Conservation (phyloP, 2,797 vertebrate genomes). For the Microctenopoma stevenorrisi region DNA sequence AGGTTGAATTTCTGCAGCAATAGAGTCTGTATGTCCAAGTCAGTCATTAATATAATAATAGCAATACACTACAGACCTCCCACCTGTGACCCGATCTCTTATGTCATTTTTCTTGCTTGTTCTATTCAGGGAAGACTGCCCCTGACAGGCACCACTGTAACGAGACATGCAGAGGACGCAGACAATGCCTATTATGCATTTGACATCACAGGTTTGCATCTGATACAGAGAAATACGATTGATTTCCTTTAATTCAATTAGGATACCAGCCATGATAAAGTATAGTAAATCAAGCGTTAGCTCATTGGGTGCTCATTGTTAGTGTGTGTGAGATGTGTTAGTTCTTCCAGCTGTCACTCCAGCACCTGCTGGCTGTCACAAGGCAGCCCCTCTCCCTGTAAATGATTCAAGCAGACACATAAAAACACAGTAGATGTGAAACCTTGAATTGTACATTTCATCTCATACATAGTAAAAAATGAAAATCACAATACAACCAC, state of each 20-base stretch:
- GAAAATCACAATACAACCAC: too few species aligned
- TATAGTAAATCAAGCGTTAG: not conserved
- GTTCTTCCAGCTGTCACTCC: not conserved
- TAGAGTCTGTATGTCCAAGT: not conserved
- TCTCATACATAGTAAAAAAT: too few species aligned
- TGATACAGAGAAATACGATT: not conserved
- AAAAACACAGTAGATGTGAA: not conserved
- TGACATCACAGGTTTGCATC: constrained; percentile 92
- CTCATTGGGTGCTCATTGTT: not conserved
- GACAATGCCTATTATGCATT: constrained; percentile 88
- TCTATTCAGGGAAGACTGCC: constrained; percentile 88
- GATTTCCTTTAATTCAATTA: not conserved
- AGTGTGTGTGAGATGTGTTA: not conserved
- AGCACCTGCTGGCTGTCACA: not conserved
- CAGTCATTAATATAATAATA: too few species aligned
- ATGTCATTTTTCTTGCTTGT: not conserved
- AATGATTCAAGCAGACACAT: not conserved
- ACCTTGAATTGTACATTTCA: too few species aligned
- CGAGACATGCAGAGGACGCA: constrained; percentile 86
- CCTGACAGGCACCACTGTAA: constrained; percentile 89
- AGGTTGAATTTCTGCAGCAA: too few species aligned
- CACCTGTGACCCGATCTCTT: not conserved
- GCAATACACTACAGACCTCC: not conserved
- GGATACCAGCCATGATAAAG: not conserved
- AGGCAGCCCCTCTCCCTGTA: not conserved